Percentiles rank a stretch among this genome's conserved stretches.
Conservation (phyloP, 2,797 vertebrate genomes). For the Leptodactylus fallax region DNA sequence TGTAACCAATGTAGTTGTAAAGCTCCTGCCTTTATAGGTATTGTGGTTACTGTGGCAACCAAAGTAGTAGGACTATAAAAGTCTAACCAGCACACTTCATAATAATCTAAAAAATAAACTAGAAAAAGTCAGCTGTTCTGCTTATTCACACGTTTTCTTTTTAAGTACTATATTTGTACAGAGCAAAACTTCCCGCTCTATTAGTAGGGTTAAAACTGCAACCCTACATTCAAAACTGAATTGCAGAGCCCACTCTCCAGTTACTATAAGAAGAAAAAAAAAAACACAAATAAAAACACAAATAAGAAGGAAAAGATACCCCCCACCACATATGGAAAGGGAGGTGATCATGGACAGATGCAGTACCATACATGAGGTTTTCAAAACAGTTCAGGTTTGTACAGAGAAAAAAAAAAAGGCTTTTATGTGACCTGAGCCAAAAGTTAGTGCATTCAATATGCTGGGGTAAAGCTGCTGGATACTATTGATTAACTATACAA, state of each 20-base stretch:
- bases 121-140: slow-evolving; percentile 9
- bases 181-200: neutral
- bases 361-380: neutral
- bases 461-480: neutral
- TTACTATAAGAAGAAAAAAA: neutral
- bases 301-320: neutral
- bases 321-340: neutral
- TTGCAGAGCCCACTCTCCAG: too few species aligned
- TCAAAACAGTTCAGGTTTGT: neutral
- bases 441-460: slow-evolving; percentile 7
- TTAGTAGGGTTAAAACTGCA: neutral
- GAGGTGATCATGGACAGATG: neutral
- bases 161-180: neutral
- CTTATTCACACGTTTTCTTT: neutral
- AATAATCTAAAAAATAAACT: too few species aligned
- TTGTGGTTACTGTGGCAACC: neutral
- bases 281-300: neutral
- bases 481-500: neutral
- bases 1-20: too few species aligned
- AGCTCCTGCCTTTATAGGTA: neutral
- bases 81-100: neutral
- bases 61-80: slow-evolving; percentile 3
- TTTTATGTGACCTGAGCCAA: slow-evolving; percentile 9
- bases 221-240: too few species aligned
- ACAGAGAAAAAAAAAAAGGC: neutral